These are phyloP conservation scores for Pitta sordida DNA, from an alignment of 2,113 vertebrate species.

Conservation along the genomic window DNA sequence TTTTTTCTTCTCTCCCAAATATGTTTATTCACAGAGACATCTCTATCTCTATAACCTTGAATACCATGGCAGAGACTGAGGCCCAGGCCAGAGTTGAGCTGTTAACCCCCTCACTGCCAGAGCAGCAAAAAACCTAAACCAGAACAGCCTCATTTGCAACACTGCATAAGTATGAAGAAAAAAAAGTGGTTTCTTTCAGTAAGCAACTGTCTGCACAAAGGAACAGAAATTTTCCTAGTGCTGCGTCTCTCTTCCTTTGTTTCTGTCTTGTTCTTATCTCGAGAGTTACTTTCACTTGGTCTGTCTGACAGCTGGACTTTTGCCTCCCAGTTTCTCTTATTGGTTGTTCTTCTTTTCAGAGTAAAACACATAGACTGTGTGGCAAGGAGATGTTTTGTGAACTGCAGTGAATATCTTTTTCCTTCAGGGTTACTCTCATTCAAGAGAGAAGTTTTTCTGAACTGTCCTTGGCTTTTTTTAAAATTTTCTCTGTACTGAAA, in stretches of 20 bases:
- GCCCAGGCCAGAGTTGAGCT: no score
- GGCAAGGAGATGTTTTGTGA: neutral
- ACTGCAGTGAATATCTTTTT: slow-evolving; percentile 1
- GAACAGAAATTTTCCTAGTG: neutral
- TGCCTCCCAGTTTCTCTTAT: neutral
- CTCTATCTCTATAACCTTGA: no score
- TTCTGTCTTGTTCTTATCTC: neutral
- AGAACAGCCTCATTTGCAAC: no score
- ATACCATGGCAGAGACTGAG: no score
- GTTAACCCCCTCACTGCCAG: no score
- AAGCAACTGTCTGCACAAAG: neutral
- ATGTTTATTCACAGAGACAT: no score
- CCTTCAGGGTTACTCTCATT: neutral
- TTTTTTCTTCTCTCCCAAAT: no score
- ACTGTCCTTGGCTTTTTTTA: neutral
- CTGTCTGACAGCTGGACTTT: slow-evolving; percentile 9
- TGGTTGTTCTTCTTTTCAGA: neutral
- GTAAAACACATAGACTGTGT: neutral
- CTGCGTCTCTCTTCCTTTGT: neutral
- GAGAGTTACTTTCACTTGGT: neutral
- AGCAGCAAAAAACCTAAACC: no score
- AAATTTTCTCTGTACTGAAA: neutral
- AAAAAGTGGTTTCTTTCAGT: neutral
- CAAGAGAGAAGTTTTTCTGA: neutral
- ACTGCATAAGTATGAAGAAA: neutral